A percentile compares a stretch with the other conserved stretches of the same genome.
Conservation (phyloP, 2,888 invertebrate genomes). For the Dione juno region DNA sequence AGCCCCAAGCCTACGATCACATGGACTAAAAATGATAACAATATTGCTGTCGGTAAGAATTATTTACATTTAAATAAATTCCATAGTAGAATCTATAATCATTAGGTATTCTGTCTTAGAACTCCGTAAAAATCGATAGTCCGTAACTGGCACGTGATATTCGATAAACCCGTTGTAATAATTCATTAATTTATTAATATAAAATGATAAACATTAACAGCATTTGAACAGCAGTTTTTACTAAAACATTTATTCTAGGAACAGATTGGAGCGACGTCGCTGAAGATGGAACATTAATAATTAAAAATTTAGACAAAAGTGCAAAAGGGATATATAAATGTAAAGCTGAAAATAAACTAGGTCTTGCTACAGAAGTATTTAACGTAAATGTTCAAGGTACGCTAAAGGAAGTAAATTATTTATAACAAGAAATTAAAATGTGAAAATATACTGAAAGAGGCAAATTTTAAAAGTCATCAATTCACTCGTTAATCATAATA, state of each 20-base stretch:
- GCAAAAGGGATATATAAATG: conserved; percentile 56
- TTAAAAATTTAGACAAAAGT: conserved; percentile 53
- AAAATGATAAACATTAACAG: no score
- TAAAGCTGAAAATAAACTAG: conserved; percentile 55
- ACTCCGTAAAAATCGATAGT: no score
- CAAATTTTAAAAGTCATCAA: no score
- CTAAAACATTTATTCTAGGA: conserved; percentile 50
- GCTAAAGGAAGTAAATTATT: conserved; percentile 32
- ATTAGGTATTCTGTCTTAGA: no score
- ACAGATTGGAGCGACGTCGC: conserved; percentile 56
- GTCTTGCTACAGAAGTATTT: conserved; percentile 49
- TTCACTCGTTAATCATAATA: no score
- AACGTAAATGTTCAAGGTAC: conserved; percentile 56
- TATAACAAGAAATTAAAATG: no score
- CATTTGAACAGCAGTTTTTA: no score
- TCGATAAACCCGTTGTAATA: no score
- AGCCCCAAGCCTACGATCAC: conserved; percentile 57
- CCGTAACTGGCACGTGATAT: no score
- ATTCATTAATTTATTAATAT: no score
- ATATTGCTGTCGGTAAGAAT: conserved; percentile 55
- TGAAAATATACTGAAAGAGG: no score
- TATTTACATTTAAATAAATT: neutral
- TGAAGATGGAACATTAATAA: conserved; percentile 57
- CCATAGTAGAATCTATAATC: no score
- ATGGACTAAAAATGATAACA: conserved; percentile 53